A percentile compares a stretch with the other conserved stretches of the same genome.
Evolutionary conservation across 2,113 vertebrate genomes (phyloP).

Genomic region (rat (Rattus norvegicus)): DNA sequence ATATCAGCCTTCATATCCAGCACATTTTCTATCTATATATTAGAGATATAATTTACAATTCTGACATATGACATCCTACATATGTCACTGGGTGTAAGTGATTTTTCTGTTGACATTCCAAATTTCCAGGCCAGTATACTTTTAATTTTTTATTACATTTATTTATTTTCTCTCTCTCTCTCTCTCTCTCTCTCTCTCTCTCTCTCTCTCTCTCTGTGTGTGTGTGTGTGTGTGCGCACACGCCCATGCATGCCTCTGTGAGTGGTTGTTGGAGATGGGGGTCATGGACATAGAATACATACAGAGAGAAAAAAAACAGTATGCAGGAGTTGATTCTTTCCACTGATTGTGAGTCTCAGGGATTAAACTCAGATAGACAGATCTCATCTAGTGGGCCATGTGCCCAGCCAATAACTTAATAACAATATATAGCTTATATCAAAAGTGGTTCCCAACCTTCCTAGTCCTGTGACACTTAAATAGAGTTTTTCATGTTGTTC

Average conservation of each 20-base stretch:
- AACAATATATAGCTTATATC: not conserved
- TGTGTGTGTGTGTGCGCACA: not conserved
- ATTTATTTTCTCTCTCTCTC: not conserved
- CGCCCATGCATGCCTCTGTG: fast-evolving
- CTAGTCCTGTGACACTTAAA: not conserved
- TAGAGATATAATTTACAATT: not conserved
- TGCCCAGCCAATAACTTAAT: not conserved
- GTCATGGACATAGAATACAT: not conserved
- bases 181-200: no score
- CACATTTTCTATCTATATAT: not conserved
- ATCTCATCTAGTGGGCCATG: not conserved
- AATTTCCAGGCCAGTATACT: not conserved
- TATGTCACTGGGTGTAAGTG: not conserved
- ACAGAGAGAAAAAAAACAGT: not conserved
- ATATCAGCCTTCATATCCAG: not conserved
- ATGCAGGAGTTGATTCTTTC: not conserved
- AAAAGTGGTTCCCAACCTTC: not conserved
- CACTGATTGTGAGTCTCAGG: not conserved
- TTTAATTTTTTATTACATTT: not conserved
- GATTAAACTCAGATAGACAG: not conserved
- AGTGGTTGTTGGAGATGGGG: no score
- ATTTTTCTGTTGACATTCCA: not conserved
- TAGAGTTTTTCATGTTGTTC: not conserved
- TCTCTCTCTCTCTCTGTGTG: not conserved
- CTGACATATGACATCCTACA: not conserved